phyloP scores from a whole-genome alignment of 2,888 invertebrate genomes.

The Heliconius aoede region DNA sequence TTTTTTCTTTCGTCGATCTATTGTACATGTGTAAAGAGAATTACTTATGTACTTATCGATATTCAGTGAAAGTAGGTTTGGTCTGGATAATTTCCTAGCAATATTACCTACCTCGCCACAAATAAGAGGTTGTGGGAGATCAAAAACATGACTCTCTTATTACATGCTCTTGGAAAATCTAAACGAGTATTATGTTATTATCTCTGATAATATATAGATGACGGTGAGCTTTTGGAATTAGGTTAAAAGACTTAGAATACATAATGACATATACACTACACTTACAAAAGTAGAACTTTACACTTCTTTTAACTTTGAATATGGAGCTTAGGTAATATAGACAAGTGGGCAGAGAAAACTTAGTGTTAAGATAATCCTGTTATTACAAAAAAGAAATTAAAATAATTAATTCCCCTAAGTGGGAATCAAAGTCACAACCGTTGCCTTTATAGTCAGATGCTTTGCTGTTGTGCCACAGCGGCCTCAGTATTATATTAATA shows the following conservation, averaged over 20 bases:
- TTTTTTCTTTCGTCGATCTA: conserved; percentile 8
- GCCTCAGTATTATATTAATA: no score
- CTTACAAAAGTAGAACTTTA: not conserved
- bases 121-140: conserved; percentile 45
- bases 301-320: not conserved
- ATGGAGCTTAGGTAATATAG: not conserved
- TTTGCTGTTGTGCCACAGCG: no score
- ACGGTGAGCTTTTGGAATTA: not conserved
- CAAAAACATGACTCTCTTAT: conserved; percentile 36
- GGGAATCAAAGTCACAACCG: no score
- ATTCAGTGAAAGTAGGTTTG: conserved; percentile 50
- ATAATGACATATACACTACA: not conserved
- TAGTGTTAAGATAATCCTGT: no score
- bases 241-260: not conserved
- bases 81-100: conserved; percentile 47
- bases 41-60: conserved; percentile 37
- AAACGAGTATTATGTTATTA: not conserved
- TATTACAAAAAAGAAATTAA: no score
- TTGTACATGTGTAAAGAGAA: conserved; percentile 38
- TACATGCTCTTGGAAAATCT: conserved; percentile 38
- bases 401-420: no score
- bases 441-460: no score
- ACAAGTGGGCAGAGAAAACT: no score
- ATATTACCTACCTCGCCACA: conserved; percentile 44
- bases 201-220: not conserved